phyloP scores from a whole-genome alignment of 2,888 invertebrate genomes.

The Cheilosia vernalis region DNA sequence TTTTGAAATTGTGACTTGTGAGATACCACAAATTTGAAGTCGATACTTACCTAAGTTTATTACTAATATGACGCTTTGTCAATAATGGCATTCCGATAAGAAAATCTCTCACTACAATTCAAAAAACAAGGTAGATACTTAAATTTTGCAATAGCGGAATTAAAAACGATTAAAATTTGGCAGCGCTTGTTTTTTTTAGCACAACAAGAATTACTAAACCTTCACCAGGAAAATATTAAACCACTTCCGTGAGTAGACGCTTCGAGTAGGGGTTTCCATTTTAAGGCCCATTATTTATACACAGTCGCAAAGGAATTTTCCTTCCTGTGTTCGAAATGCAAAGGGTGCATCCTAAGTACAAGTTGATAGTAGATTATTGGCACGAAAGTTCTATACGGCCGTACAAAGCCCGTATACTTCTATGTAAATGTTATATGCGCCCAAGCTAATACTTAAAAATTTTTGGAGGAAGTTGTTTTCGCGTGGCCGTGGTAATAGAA shows the following conservation, averaged over 20 bases:
- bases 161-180: too few relatives aligned
- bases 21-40: too few relatives aligned
- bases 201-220: neutral
- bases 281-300: conserved; percentile 26
- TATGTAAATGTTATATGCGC: neutral
- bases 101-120: too few relatives aligned
- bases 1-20: too few relatives aligned
- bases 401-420: neutral
- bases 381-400: conserved; percentile 38
- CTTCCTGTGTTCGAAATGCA: conserved; percentile 28
- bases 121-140: too few relatives aligned
- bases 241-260: neutral
- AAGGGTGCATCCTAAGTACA: conserved; percentile 68
- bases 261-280: neutral
- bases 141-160: too few relatives aligned
- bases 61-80: too few relatives aligned
- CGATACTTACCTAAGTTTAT: too few relatives aligned
- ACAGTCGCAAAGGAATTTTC: conserved; percentile 20
- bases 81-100: too few relatives aligned
- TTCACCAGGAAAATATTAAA: neutral
- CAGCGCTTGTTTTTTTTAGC: neutral
- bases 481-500: conserved; percentile 49
- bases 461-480: conserved; percentile 19
- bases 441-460: conserved; percentile 14
- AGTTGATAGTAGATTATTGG: conserved; percentile 46